Conservation (phyloP, 2,113 vertebrate species). For the Noturus placidus region DNA sequence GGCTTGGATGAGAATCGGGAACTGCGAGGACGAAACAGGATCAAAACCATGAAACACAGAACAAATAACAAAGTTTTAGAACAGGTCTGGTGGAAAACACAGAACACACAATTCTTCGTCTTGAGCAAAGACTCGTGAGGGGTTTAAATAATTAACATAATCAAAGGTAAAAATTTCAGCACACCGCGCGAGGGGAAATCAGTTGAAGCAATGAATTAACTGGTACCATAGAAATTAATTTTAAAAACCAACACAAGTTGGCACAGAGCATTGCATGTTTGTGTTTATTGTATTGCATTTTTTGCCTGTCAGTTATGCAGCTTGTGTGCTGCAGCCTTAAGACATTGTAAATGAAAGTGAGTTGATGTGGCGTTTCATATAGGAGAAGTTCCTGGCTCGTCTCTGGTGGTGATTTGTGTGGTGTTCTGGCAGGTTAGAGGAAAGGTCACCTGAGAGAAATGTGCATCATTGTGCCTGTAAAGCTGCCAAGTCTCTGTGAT, state of each 20-base stretch:
- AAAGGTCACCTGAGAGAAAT: constrained; percentile 34
- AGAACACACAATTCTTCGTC: too few relatives aligned
- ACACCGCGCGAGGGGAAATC: too few relatives aligned
- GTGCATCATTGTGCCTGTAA: constrained; percentile 35
- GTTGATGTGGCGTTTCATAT: constrained; percentile 36
- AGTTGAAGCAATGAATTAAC: too few relatives aligned
- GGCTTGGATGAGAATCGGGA: too few relatives aligned
- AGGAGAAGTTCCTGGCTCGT: constrained; percentile 38
- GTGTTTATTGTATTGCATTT: background rate
- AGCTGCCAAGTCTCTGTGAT: constrained; percentile 52
- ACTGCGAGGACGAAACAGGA: too few relatives aligned
- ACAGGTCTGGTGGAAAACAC: too few relatives aligned
- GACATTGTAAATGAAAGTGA: constrained; percentile 8
- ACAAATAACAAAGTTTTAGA: too few relatives aligned
- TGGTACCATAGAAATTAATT: background rate
- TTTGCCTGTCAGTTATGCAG: background rate
- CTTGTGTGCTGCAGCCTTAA: background rate
- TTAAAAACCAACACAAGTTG: background rate
- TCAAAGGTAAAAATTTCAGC: too few relatives aligned
- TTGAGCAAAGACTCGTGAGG: too few relatives aligned
- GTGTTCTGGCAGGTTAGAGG: constrained; percentile 46
- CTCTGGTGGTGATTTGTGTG: constrained; percentile 40
- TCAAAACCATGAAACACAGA: too few relatives aligned
- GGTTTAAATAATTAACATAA: too few relatives aligned
- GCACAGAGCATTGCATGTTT: background rate